Conservation (phyloP, 1,140 invertebrate genomes). For the Saccostrea echinata region DNA sequence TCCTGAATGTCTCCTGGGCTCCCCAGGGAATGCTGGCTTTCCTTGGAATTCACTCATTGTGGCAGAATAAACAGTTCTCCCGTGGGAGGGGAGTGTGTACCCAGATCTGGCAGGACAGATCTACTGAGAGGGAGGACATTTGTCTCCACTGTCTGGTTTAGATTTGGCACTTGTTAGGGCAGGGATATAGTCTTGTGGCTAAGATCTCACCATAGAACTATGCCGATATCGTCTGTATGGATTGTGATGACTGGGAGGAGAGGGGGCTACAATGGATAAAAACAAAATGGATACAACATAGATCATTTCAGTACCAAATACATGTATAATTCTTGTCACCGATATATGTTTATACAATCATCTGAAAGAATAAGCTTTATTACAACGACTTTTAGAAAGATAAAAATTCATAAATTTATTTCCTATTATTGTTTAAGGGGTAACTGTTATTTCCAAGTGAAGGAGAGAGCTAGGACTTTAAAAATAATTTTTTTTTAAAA, state of each 20-base stretch:
- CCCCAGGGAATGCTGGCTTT: background rate
- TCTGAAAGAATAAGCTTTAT: background rate
- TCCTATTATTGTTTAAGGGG: background rate
- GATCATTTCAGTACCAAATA: too few relatives aligned
- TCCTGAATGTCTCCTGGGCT: background rate
- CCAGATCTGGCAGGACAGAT: background rate
- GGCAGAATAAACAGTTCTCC: background rate
- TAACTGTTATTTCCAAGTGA: background rate
- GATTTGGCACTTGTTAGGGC: constrained; percentile 26
- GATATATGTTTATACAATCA: background rate
- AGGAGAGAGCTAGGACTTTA: background rate
- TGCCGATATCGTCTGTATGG: constrained; percentile 51
- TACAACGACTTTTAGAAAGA: background rate
- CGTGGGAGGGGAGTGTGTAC: background rate
- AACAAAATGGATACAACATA: too few relatives aligned
- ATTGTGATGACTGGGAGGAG: constrained; percentile 60
- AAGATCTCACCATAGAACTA: constrained; percentile 36
- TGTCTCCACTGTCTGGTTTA: constrained; percentile 1
- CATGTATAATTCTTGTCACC: too few relatives aligned
- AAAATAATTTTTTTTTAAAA: background rate
- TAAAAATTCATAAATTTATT: background rate
- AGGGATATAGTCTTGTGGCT: constrained; percentile 1
- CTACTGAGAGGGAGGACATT: background rate
- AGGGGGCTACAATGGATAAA: constrained; percentile 53
- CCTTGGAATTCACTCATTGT: background rate